Base-by-base conservation (phyloP, 1,140 invertebrate genomes). In the Conopomorpha cramerella region DNA sequence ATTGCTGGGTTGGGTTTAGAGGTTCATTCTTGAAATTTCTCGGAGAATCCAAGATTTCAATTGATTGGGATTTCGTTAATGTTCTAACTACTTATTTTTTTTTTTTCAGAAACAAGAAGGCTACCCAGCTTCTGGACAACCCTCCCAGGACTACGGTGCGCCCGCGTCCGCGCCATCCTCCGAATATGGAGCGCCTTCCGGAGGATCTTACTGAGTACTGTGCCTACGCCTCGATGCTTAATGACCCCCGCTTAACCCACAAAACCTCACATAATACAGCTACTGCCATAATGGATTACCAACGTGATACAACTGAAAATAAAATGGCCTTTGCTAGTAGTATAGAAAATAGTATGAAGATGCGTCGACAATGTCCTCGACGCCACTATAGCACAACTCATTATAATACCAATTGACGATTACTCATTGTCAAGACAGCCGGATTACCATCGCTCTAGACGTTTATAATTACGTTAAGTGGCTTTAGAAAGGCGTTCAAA, bases 51-150 rank as follows among this genome's bases (percentile, higher is more conserved):
- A n/a, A n/a, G n/a, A n/a, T n/a, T n/a, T n/a, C n/a, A n/a, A n/a
- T n/a, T n/a, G n/a, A n/a, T n/a, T n/a, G n/a, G n/a, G n/a, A n/a
- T n/a, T n/a, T n/a, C n/a, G n/a, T n/a, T n/a, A n/a, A n/a, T n/a
- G n/a, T n/a, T n/a, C n/a, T n/a, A n/a, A n/a, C n/a, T n/a, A n/a
- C n/a, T n/a, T n/a, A n/a, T n/a, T n/a, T n/a, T n/a, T n/a, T n/a
- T 34, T 39, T 45, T 68, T 62, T 15, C 53, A 78, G 76, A 78
- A 78, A 55, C 76, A 78, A 56, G 73, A 77, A 49, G 76, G 76
- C 3, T 79, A 79, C 36, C 76, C 76, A 6, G 59, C 56, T 0
- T 68, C 71, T 1, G 46, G 36, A 2, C 43, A 58, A 0, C 62
- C 66, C 1, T 45, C 60, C 12, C 46, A 49, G n/a, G 52, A 77